Evolutionary conservation across 2,888 invertebrate genomes (phyloP).

Genomic region (Ophion ellenae): DNA sequence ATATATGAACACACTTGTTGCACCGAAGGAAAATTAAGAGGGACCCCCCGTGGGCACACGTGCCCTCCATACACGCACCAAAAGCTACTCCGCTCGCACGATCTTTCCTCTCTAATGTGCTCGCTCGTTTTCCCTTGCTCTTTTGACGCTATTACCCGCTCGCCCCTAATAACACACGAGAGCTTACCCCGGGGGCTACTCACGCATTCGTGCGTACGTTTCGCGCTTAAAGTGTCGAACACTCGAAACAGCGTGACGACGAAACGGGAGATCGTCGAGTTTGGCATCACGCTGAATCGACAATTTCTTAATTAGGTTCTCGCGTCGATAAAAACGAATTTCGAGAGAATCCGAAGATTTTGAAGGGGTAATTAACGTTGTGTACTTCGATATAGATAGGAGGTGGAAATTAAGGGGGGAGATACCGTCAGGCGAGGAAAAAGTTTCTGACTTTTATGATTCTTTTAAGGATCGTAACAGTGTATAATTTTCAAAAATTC

Average conservation of each 20-base stretch:
- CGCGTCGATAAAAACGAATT: background rate
- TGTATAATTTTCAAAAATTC: no score
- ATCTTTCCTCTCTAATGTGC: conserved; percentile 31
- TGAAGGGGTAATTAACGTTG: no score
- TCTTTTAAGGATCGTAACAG: no score
- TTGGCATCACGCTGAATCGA: conserved; percentile 31
- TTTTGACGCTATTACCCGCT: conserved; percentile 50
- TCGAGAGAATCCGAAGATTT: background rate
- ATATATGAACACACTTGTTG: conserved; percentile 78
- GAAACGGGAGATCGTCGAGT: conserved; percentile 34
- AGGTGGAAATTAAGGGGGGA: no score
- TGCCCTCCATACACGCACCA: conserved; percentile 75
- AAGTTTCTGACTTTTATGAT: no score
- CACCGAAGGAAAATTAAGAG: conserved; percentile 75
- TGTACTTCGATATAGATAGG: no score
- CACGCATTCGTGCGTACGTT: conserved; percentile 24
- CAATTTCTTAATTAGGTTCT: conserved; percentile 6
- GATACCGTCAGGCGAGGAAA: no score
- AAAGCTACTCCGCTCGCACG: conserved; percentile 50
- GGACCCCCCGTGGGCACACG: conserved; percentile 79
- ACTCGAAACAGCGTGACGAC: conserved; percentile 36
- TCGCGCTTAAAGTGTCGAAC: conserved; percentile 36
- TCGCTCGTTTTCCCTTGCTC: conserved; percentile 46
- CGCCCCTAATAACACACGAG: conserved; percentile 48
- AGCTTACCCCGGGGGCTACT: conserved; percentile 11